Base-by-base conservation (phyloP, 2,113 vertebrate species). In the Glaucidium brasilianum region DNA sequence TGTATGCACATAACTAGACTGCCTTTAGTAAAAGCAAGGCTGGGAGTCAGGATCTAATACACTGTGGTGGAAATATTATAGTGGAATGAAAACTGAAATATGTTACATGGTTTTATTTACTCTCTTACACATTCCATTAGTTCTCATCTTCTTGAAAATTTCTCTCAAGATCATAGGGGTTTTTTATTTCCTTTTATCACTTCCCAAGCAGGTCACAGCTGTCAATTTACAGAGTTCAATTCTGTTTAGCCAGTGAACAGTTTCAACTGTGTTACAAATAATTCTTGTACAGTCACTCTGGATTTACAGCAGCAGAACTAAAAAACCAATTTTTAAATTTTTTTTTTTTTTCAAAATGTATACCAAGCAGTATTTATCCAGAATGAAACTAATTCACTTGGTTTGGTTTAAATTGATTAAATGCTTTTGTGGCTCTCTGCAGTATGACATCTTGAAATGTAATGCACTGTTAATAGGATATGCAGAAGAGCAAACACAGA, bases 391-490 rank as follows among this genome's bases (percentile, higher is more conserved):
- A 49, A 62, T 71, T 88, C 6, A 18, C 8, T 2, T 26, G 41
- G 16, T 79, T 87, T 82, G 12, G 19, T 76, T 91, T 73, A 50
- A 69, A 80, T 47, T 69, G 16, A 69, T 89, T 88, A 52, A 37
- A 94, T 1, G 2, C n/a, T 80, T 87, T 66, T 60, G 34, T 83
- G 60, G 41, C 69, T 63, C 82, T 93, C 87, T 94, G 39, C 79
- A 75, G 34, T 43, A 47, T 59, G 53, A 88, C 26, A 9, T 72
- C 45, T 90, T 78, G 85, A 84, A 87, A 90, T 76, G 66, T 22
- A 75, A 88, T 80, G 85, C 90, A 47, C 92, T 91, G 92, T 95
- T 94, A 94, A 97, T 94, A 96, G 95, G 87, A 95, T 94, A 96
- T 83, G 74, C 92, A 95, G 94, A 96, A 94, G 95, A 97, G 71